Evolutionary conservation across 1,140 invertebrate species (phyloP), one percentile per base, ranked within the genome.

Genomic region (Rhagoletis zephyria): DNA sequence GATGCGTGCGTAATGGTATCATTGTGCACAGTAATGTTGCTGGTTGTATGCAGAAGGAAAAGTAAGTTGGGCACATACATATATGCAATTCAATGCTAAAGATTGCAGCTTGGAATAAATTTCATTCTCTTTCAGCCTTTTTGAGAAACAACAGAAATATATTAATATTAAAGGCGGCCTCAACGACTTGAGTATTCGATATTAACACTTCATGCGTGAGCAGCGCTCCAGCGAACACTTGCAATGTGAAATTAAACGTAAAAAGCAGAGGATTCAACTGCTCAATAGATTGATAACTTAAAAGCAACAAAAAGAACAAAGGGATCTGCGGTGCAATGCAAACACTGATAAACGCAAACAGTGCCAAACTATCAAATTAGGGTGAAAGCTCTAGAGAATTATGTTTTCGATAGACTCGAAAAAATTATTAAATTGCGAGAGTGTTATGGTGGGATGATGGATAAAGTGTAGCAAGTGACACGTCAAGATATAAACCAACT

Each of bases 401-500:
- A 94, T 92, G 94, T 95, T 9, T 92, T 90, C 85, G 94, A 93
- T 87, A 93, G 94, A 60, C 93, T 93, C 88, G 91, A 94, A 42
- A 94, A 94, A 88, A 94, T 94, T 60, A 92, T 93, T 51, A 94
- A 94, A 89, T 92, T 94, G 85, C 93, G 93, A 30, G 93, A 94
- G 77, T 91, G 91, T n/a, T 91, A 95, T 56, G 90, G 93, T 16
- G 92, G 92, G 63, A 94, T 94, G 87, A 92, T 94, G 86, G 93
- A 94, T 51, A 92, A 95, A 89, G 91, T 95, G 51, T 96, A 96
- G 89, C 94, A 94, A 91, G 90, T 95, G 59, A 94, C 95, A 45
- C 93, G 94, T 88, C 92, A 93, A 42, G 94, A 95, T 88, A 94
- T 96, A 10, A 94, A 95, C 88, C 95, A 96, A 90, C 93, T 97